phyloP scores from a whole-genome alignment of 2,888 invertebrate genomes.

The Stictocephala bisonia region DNA sequence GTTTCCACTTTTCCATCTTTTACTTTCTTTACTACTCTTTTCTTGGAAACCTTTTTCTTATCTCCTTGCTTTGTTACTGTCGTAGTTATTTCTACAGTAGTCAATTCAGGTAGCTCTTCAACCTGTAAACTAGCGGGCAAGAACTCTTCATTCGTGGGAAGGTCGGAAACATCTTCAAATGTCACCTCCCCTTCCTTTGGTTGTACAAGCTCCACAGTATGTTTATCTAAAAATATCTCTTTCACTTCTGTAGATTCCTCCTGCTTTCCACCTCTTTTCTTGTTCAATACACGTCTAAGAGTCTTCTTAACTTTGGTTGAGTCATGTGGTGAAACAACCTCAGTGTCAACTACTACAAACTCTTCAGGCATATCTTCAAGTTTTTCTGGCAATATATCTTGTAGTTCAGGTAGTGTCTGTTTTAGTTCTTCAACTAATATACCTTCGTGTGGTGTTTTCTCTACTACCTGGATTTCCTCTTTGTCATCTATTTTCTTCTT shows the following conservation, averaged over 20 bases:
- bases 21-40: conserved; percentile 44
- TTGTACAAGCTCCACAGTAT: conserved; percentile 34
- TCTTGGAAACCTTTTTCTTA: conserved; percentile 23
- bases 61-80: conserved; percentile 19
- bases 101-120: conserved; percentile 39
- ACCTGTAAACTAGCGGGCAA: conserved; percentile 37
- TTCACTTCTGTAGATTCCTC: conserved; percentile 44
- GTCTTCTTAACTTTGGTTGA: conserved; percentile 45
- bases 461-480: conserved; percentile 49
- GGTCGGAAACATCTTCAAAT: conserved; percentile 31
- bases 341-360: conserved; percentile 40
- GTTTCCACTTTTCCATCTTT: conserved; percentile 51
- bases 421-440: conserved; percentile 24
- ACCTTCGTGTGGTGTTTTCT: conserved; percentile 40
- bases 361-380: conserved; percentile 30
- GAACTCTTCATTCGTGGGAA: conserved; percentile 28
- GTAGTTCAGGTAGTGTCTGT: conserved; percentile 9
- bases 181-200: conserved; percentile 39
- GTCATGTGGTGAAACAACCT: conserved; percentile 57
- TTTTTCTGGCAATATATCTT: conserved; percentile 8
- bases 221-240: too few species aligned
- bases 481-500: conserved; percentile 49
- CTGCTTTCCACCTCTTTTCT: conserved; percentile 50
- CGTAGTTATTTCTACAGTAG: conserved; percentile 12
- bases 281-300: conserved; percentile 41